A percentile compares a stretch with the other conserved stretches of the same genome.
Conservation (phyloP, 2,797 vertebrate species). For the Discoglossus pictus region DNA sequence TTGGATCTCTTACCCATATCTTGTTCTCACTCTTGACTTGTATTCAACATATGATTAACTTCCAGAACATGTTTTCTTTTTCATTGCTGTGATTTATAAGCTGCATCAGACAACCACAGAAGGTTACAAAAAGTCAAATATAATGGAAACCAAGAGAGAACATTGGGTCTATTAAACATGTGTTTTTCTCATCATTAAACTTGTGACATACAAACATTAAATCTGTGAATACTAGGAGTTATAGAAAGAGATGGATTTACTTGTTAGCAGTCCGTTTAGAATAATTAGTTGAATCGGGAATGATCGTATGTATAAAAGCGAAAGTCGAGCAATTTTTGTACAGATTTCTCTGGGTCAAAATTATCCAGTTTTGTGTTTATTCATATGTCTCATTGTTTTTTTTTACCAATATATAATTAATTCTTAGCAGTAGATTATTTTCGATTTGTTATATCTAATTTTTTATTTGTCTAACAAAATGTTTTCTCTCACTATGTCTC, state of each 20-base stretch:
- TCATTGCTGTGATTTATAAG: not conserved
- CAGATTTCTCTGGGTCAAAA: no score
- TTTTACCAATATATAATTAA: no score
- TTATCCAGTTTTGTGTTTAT: no score
- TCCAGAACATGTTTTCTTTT: slow-evolving; percentile 22
- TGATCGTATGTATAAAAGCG: no score
- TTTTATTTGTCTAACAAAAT: no score
- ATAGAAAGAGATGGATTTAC: not conserved
- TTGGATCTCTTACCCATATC: not conserved
- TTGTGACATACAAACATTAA: slow-evolving; percentile 30
- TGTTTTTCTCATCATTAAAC: slow-evolving; percentile 31
- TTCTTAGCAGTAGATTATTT: no score
- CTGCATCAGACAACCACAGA: slow-evolving; percentile 29
- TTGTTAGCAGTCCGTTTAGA: no score
- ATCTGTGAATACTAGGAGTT: slow-evolving; percentile 16
- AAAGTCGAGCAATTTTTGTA: no score
- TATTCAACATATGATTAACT: slow-evolving; percentile 40
- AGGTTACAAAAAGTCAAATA: slow-evolving; percentile 16
- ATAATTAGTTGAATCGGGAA: no score
- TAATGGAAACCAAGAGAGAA: slow-evolving; percentile 30
- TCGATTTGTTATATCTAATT: no score
- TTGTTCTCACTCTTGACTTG: slow-evolving; percentile 8
- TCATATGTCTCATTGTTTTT: no score
- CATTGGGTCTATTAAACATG: slow-evolving; percentile 22
- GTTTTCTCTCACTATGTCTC: no score